Conservation (phyloP, 2,113 vertebrate species). For the Daubentonia madagascariensis region DNA sequence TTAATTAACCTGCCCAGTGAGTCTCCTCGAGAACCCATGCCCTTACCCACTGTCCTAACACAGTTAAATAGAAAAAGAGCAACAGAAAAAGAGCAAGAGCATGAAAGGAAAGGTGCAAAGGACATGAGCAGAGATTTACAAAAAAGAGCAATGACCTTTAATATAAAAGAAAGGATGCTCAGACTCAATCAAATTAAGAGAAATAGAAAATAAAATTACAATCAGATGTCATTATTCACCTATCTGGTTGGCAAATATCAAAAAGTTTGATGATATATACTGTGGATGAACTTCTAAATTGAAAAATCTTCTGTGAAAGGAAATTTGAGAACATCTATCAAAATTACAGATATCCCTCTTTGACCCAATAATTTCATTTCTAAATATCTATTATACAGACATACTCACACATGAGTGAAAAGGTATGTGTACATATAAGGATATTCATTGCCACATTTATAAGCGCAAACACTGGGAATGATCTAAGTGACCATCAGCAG, state of each 20-base stretch:
- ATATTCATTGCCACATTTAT: not conserved
- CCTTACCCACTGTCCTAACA: not conserved
- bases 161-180: not conserved
- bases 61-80: not conserved
- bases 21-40: not conserved
- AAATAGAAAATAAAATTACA: slow-evolving; percentile 52
- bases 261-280: slow-evolving; percentile 25
- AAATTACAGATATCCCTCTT: slow-evolving; percentile 18
- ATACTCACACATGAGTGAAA: not conserved
- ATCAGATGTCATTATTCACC: slow-evolving; percentile 29
- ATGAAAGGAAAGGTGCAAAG: not conserved
- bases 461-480: not conserved
- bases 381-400: not conserved
- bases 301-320: slow-evolving; percentile 15
- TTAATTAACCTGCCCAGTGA: not conserved
- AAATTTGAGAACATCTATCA: slow-evolving; percentile 17
- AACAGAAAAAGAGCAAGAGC: not conserved
- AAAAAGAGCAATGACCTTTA: not conserved
- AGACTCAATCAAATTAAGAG: slow-evolving; percentile 22
- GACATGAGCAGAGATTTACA: not conserved
- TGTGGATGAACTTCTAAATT: slow-evolving; percentile 20
- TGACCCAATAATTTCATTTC: not conserved
- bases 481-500: not conserved
- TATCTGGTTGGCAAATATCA: not conserved
- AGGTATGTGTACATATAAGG: not conserved